Evolutionary conservation across 2,113 vertebrate genomes (phyloP).

Genomic region (Erythrolamprus reginae): DNA sequence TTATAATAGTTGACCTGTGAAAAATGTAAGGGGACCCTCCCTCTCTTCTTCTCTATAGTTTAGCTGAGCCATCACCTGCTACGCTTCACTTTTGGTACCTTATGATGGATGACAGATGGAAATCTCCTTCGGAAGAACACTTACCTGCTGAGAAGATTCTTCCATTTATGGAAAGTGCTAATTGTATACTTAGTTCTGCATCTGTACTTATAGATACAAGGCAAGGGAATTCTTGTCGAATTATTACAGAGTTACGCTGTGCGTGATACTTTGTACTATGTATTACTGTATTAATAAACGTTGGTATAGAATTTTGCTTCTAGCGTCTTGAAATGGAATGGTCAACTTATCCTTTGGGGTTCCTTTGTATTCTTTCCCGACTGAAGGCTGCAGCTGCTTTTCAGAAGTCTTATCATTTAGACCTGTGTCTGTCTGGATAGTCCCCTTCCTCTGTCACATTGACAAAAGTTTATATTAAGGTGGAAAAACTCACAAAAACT

Average conservation of each 20-base stretch:
- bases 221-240: not conserved
- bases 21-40: not conserved
- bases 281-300: not conserved
- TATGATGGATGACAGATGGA: not conserved
- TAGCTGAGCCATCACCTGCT: not conserved
- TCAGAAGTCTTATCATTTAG: not conserved
- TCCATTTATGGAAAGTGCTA: not conserved
- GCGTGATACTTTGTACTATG: not conserved
- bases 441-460: not conserved
- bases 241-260: not conserved
- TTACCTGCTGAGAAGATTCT: not conserved
- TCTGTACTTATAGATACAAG: not conserved
- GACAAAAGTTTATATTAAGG: not conserved
- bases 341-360: not conserved
- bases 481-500: not conserved
- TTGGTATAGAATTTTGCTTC: not conserved
- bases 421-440: not conserved
- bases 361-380: not conserved
- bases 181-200: not conserved
- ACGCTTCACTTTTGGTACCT: not conserved
- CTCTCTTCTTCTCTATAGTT: not conserved
- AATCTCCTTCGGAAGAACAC: not conserved
- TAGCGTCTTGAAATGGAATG: not conserved
- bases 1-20: not conserved
- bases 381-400: not conserved